Evolutionary conservation across 1,140 invertebrate genomes (phyloP).

Genomic region (Paraescarpia echinospica): DNA sequence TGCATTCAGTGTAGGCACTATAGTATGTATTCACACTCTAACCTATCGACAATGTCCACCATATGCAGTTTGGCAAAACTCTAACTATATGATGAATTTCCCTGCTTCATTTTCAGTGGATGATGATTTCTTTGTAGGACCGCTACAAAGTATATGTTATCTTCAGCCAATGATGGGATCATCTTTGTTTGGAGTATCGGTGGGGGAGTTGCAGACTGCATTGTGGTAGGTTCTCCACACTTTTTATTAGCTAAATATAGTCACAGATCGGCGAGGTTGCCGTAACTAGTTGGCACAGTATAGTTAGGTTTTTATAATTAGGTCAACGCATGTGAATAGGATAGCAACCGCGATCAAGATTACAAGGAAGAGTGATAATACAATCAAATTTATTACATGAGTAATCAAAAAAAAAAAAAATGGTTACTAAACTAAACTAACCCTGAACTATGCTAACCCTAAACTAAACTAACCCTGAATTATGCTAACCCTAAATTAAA

Average conservation of each 20-base stretch:
- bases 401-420: no score
- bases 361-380: no score
- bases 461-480: no score
- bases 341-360: no score
- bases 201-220: constrained; percentile 44
- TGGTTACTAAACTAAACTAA: no score
- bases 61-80: not conserved
- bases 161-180: constrained; percentile 52
- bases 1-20: no score
- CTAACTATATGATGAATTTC: not conserved
- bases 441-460: no score
- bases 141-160: constrained; percentile 49
- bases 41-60: not conserved
- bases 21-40: no score
- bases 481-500: no score
- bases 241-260: not conserved
- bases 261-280: no score
- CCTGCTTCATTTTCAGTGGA: not conserved
- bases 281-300: no score
- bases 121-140: constrained; percentile 36
- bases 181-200: constrained; percentile 52
- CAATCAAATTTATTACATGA: no score
- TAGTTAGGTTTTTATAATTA: not conserved
- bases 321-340: not conserved
- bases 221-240: constrained; percentile 37